A percentile compares a stretch with the other conserved stretches of the same genome.
phyloP scores from a whole-genome alignment of 1,140 invertebrate species.

The Drosophila ironensis region DNA sequence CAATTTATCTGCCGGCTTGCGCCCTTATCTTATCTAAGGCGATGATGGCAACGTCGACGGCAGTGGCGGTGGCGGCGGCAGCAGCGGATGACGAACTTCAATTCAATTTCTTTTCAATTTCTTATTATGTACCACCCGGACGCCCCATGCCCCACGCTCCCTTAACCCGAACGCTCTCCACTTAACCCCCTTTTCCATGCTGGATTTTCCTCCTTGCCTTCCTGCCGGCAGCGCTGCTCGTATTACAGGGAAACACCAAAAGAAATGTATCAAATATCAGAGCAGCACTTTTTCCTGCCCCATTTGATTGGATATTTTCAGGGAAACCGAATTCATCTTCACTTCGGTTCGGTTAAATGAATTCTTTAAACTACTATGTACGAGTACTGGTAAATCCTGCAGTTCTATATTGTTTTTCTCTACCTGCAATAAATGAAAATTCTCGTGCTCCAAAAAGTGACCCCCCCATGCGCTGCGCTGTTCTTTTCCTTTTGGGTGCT shows the following conservation, averaged over 20 bases:
- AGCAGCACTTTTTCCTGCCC: too few species aligned
- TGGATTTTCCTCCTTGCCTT: neutral
- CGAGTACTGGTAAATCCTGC: neutral
- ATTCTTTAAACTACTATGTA: too few species aligned
- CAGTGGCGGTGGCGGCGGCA: neutral
- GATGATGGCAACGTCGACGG: constrained; percentile 9
- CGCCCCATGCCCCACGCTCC: neutral
- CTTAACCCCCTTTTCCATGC: constrained; percentile 5
- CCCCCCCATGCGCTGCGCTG: constrained; percentile 8
- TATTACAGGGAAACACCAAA: neutral
- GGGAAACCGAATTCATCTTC: too few species aligned
- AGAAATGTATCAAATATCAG: too few species aligned
- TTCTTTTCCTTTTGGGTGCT: neutral
- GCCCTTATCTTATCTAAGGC: constrained; percentile 60
- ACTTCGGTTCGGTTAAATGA: too few species aligned
- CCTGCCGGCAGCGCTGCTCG: neutral
- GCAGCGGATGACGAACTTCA: constrained; percentile 53
- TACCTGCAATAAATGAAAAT: neutral
- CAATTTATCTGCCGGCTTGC: constrained; percentile 50
- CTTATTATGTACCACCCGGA: constrained; percentile 19
- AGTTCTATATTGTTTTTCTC: neutral
- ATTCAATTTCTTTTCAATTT: constrained; percentile 76
- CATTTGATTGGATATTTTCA: too few species aligned
- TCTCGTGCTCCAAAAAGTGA: too few species aligned
- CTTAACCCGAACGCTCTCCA: neutral